A percentile compares a stretch with the other conserved stretches of the same genome.
Evolutionary conservation across 2,797 vertebrate genomes (phyloP).

Genomic region (Sternotherus odoratus): DNA sequence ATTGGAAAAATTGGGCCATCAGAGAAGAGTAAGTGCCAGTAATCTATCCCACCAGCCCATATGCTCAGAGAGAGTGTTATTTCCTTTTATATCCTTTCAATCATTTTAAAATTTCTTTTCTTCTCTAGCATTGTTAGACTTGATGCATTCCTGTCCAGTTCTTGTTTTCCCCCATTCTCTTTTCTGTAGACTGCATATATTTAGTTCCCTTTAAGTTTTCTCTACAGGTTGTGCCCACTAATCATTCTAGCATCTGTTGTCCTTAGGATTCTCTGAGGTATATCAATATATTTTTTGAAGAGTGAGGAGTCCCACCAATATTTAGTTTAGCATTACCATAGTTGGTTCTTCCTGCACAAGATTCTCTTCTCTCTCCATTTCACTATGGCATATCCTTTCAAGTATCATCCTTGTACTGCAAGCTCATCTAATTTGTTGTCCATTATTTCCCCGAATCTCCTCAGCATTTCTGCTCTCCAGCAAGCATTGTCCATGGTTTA

Average conservation of each 20-base stretch:
- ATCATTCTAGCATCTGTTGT: accelerated
- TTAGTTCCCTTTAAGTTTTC: background rate
- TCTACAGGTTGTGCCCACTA: accelerated
- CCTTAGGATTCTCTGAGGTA: accelerated
- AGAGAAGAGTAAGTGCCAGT: accelerated
- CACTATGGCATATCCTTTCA: accelerated
- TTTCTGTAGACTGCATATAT: accelerated
- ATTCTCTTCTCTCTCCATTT: accelerated
- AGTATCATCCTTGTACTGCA: accelerated
- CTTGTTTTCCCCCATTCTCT: accelerated
- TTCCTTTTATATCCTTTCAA: background rate
- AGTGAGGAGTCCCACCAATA: background rate
- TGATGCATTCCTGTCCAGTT: background rate
- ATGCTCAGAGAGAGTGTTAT: accelerated
- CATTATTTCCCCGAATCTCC: background rate
- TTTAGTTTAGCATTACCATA: accelerated
- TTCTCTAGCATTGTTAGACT: background rate
- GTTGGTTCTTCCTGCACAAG: background rate
- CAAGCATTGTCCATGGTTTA: accelerated
- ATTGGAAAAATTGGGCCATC: accelerated
- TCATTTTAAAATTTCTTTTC: background rate
- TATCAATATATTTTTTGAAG: accelerated
- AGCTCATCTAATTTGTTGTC: accelerated
- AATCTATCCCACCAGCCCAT: background rate
- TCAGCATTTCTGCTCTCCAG: background rate